Conservation (phyloP, 37 sponge, comb jelly and placozoan genomes). For the Spongia lamella region DNA sequence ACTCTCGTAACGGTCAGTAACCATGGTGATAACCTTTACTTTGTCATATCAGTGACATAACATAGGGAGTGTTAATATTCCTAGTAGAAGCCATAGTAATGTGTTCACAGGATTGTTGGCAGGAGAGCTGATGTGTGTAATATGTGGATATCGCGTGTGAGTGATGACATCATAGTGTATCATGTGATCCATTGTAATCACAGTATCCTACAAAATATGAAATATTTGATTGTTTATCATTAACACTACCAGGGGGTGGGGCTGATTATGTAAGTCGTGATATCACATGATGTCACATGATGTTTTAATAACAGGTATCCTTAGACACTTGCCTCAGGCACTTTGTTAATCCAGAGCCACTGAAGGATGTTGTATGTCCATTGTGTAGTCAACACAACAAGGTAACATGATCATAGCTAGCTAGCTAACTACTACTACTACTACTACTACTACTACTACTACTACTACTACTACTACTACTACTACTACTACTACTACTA, state of each 20-base stretch:
- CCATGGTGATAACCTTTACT: too few species aligned
- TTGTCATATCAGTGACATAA: too few species aligned
- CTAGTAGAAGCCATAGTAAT: neutral
- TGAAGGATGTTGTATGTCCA: conserved; percentile 57
- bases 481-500: too few species aligned
- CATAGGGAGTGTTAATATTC: too few species aligned
- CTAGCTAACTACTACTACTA: too few species aligned
- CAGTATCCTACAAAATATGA: conserved; percentile 65
- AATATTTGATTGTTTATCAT: conserved; percentile 70
- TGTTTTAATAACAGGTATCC: conserved; percentile 40
- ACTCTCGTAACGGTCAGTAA: too few species aligned
- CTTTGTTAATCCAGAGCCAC: conserved; percentile 52
- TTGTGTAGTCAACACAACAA: conserved; percentile 16
- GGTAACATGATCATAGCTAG: too few species aligned
- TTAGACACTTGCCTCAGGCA: conserved; percentile 50
- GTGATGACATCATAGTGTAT: too few species aligned
- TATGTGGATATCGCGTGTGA: too few species aligned
- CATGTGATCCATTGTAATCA: neutral
- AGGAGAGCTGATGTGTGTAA: neutral
- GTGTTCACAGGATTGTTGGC: conserved; percentile 5
- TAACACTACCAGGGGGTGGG: conserved; percentile 31
- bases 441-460: too few species aligned
- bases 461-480: too few species aligned
- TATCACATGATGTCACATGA: neutral
- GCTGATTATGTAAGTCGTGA: too few species aligned